Percentiles rank a stretch among this genome's conserved stretches.
These are phyloP conservation scores for Entomyzon cyanotis DNA, from an alignment of 2,113 vertebrate genomes.

Conservation along the genomic window DNA sequence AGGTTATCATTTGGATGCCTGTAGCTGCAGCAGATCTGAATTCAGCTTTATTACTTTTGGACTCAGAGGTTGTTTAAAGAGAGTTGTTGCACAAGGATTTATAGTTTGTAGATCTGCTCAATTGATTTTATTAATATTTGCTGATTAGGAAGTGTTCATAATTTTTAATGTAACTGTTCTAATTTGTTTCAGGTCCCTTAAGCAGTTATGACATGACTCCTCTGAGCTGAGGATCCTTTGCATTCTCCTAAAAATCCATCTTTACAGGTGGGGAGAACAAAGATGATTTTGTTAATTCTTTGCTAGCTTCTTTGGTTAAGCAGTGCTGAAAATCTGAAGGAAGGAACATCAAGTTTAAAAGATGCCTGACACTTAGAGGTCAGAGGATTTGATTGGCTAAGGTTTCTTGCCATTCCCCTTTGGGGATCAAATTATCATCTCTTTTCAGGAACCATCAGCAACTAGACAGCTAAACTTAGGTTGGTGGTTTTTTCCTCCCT, in stretches of 20 bases:
- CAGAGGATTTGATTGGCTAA: background rate
- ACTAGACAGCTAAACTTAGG: background rate
- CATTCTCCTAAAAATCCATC: background rate
- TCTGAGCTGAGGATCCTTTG: background rate
- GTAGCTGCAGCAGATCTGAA: background rate
- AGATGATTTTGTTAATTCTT: background rate
- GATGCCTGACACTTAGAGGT: background rate
- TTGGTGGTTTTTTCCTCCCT: fast-evolving
- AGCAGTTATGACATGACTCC: background rate
- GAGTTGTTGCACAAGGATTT: background rate
- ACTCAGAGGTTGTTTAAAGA: background rate
- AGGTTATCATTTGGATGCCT: background rate
- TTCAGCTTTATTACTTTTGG: background rate
- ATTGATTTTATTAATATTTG: background rate
- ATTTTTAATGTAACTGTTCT: background rate
- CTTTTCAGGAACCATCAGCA: background rate
- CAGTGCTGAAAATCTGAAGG: background rate
- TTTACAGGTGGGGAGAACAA: background rate
- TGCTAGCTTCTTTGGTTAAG: background rate
- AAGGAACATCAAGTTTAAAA: background rate
- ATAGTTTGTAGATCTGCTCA: background rate
- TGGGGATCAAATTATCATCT: background rate
- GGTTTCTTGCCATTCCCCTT: background rate
- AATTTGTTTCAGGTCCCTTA: background rate
- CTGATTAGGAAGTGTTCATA: background rate